Evolutionary conservation across 2,888 invertebrate species (phyloP).

Genomic region (Altica lythri): DNA sequence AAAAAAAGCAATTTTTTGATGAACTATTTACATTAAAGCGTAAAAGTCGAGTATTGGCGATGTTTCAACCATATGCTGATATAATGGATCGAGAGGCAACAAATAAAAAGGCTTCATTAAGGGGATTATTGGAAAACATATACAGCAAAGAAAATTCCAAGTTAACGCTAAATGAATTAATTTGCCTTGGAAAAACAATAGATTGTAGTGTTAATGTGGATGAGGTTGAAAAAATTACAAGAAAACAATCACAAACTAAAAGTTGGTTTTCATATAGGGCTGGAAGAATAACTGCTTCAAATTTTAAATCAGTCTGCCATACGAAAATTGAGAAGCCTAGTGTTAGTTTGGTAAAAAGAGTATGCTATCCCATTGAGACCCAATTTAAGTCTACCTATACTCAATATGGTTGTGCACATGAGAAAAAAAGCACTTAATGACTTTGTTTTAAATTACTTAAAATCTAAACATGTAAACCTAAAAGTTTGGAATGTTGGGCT

Average conservation of each 20-base stretch:
- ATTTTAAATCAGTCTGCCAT: constrained; percentile 13
- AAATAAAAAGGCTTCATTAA: constrained; percentile 4
- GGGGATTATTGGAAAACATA: constrained; percentile 1
- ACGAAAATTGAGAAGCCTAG: constrained; percentile 12
- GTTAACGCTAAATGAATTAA: background rate
- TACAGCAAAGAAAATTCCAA: background rate
- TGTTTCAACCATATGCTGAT: constrained; percentile 6
- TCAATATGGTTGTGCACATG: constrained; percentile 15
- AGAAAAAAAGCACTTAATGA: constrained; percentile 14
- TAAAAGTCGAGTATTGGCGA: background rate
- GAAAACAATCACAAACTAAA: constrained; percentile 8
- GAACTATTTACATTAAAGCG: background rate
- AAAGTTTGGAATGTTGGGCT: constrained; percentile 16
- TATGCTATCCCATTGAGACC: constrained; percentile 11
- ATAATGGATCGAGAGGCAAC: background rate
- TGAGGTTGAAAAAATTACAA: constrained; percentile 11
- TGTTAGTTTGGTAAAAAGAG: constrained; percentile 6
- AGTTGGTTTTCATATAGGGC: constrained; percentile 26
- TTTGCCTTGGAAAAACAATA: constrained; percentile 2
- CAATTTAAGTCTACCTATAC: constrained; percentile 12
- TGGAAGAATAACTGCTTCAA: constrained; percentile 28
- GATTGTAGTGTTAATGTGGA: constrained; percentile 4
- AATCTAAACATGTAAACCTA: constrained; percentile 12
- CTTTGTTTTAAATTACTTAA: constrained; percentile 1
- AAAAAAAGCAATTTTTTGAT: background rate